Base-by-base conservation (phyloP, 2,888 invertebrate species). In the Amphipyra tragopoginis region DNA sequence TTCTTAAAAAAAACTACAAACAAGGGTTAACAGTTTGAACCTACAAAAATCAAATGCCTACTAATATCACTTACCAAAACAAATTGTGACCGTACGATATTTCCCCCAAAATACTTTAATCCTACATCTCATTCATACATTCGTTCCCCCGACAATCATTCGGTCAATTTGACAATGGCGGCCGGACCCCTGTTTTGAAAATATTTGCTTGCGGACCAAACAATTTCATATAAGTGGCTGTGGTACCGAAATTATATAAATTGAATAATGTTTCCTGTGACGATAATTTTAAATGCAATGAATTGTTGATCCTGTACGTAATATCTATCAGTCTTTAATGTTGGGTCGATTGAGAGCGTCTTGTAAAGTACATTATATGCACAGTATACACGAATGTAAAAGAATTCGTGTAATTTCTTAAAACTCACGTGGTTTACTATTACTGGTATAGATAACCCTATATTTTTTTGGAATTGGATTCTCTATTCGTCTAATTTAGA, bases 141-240 rank as follows among this genome's bases (percentile, higher is more conserved):
- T 72, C 76, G 80, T 68, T 81, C 88, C 90, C 91, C 85, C 80
- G 70, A 79, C 86, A 90, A 92, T 93, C 91, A 91, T 88, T 82
- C 91, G 93, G 91, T 92, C 94, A 93, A 93, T 94, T 94, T 93
- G 90, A 93, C 92, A 93, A 93, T 91, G 72, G 86, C 80, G 66
- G 45, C 68, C 64, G 85, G 84, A 81, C 87, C 90, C 92, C 90
- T 90, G 85, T 92, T 93, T 94, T 91, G 85, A 92, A 92, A 93
- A 93, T 92, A 93, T 93, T 93, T 92, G 90, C 84, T 82, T 80
- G 74, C 64, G 86, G 86, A 85, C 91, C 88, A 88, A 89, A 90
- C 93, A 93, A 92, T 92, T 90, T 87, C 77, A 85, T 80, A 71
- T 89, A 89, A 93, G 92, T 93, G 92, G 84, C 45, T 60, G 64